Base-by-base conservation (phyloP, 2,888 invertebrate genomes). In the Neoitamus cyanurus region DNA sequence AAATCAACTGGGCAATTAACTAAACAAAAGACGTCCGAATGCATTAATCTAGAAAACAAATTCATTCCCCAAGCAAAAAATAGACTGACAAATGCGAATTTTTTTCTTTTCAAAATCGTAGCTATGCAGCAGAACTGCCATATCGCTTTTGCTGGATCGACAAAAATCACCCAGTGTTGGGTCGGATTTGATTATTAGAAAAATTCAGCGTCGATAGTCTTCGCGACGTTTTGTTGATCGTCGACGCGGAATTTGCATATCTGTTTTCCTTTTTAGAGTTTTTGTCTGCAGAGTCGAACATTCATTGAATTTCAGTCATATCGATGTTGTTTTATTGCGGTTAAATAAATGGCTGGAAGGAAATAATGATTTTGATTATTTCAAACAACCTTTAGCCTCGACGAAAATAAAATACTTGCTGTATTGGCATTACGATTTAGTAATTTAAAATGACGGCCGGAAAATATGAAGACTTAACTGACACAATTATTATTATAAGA, bases 41-140 rank as follows among this genome's bases (percentile, higher is more conserved):
- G 82, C 82, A 82, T 3, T 82, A 82, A 82, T 82, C 82, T 82
- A 82, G 69, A 82, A 75, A 42, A 69, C 37, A 48, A 82, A 36
- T 36, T 31, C 68, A 69, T 70, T 34, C 31, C 70, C 15, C 70
- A 70, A 70, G 70, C 31, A 70, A 11, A 70, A 70, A 69, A 82
- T 15, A 69, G 34, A 69, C 34, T 70, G 70, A 30, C 13, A 82
- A 48, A 48, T 58, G 48, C 82, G 82, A 25, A 69, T 82, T 69
- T 82, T 82, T 82, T 42, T 75, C 36, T 75, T 75, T 34, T 75
- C 37, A 37, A 75, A 37, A 37, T 37, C 75, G 75, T 70, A 70
- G n/a, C 70, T 70, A 58, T 58, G 25, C 58, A 58, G 25, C 25
- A 75, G 37, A 42, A 37, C 13, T 48, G 34, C 31, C 82, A 69